These are phyloP conservation scores for Coregonus ussuriensis DNA, from an alignment of 2,797 vertebrate genomes.

Conservation along the genomic window DNA sequence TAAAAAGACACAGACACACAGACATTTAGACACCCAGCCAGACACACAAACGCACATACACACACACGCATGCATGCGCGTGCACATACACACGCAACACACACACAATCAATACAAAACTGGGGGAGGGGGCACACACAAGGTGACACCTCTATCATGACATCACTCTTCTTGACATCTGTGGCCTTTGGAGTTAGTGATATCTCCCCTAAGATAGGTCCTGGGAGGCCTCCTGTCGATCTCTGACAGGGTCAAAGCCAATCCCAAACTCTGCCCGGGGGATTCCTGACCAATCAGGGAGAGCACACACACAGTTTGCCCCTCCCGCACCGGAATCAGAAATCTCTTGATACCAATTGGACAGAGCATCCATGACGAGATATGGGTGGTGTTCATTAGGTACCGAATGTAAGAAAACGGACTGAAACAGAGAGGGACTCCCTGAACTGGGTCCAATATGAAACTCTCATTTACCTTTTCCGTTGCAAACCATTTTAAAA, in stretches of 20 bases:
- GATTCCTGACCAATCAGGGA: slow-evolving; percentile 52
- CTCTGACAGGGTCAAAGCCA: slow-evolving; percentile 45
- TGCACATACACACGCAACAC: neutral
- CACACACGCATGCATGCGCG: neutral
- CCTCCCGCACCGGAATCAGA: slow-evolving; percentile 29
- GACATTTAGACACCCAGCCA: neutral
- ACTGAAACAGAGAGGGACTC: too few relatives aligned
- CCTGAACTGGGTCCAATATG: too few relatives aligned
- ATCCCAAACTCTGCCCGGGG: slow-evolving; percentile 32
- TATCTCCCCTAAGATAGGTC: slow-evolving; percentile 60
- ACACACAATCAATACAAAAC: neutral
- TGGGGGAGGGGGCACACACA: slow-evolving; percentile 14
- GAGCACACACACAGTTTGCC: neutral
- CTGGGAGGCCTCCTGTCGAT: slow-evolving; percentile 43
- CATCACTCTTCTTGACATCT: slow-evolving; percentile 62
- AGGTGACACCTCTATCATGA: slow-evolving; percentile 58
- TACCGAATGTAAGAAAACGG: neutral
- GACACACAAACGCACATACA: neutral
- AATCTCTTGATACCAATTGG: slow-evolving; percentile 41
- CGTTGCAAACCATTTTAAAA: too few relatives aligned
- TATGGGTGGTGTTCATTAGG: neutral
- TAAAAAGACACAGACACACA: neutral
- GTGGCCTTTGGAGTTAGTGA: slow-evolving; percentile 60
- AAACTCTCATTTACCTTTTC: too few relatives aligned
- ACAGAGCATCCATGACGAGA: neutral